Evolutionary conservation across 2,113 vertebrate species (phyloP).

Genomic region (Mastomys natalensis): DNA sequence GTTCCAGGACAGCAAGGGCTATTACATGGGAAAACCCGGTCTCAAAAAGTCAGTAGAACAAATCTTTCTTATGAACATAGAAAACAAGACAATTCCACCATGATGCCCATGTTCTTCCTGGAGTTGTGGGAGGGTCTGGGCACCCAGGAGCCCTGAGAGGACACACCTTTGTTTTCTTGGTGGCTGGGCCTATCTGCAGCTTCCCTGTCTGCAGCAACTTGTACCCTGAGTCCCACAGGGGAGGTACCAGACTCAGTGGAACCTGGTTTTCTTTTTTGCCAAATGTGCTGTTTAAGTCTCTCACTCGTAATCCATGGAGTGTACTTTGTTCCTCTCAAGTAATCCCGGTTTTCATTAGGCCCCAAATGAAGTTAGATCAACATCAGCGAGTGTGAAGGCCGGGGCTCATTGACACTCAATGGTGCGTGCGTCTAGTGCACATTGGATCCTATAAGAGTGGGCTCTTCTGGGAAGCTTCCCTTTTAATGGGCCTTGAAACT

Average conservation of each 20-base stretch:
- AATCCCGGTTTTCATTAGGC: neutral
- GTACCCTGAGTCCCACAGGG: neutral
- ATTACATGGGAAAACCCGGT: neutral
- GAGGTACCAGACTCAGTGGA: neutral
- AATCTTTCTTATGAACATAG: neutral
- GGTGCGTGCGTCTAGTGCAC: neutral
- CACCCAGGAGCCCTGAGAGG: neutral
- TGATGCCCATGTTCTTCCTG: neutral
- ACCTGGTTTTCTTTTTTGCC: neutral
- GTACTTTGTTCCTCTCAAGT: neutral
- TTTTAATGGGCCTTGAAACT: neutral
- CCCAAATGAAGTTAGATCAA: neutral
- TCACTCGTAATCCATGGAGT: neutral
- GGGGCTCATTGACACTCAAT: neutral
- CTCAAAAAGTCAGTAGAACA: neutral
- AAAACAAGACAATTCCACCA: neutral
- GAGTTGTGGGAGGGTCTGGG: neutral
- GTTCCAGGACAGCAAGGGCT: neutral
- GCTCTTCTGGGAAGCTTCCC: neutral
- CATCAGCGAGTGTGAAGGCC: neutral
- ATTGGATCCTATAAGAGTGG: neutral
- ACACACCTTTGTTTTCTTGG: neutral
- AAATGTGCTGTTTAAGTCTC: neutral
- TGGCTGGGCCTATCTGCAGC: neutral
- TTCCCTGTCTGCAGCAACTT: neutral